Evolutionary conservation across 2,797 vertebrate species (phyloP).

Genomic region (Onychomys arenicola): DNA sequence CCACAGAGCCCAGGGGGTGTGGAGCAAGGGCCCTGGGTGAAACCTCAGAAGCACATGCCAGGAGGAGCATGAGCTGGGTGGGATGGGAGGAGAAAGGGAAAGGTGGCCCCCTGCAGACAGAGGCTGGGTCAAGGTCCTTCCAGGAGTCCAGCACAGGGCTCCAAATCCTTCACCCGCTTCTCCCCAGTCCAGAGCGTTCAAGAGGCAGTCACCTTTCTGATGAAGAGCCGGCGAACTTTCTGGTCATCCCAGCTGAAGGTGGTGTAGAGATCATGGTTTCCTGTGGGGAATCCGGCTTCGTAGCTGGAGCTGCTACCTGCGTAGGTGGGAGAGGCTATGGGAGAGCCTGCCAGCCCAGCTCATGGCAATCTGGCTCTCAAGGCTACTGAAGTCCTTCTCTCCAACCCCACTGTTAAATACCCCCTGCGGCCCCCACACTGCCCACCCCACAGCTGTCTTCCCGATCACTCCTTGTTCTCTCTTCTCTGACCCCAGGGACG

Average conservation of each 20-base stretch:
- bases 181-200: not conserved
- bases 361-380: not conserved
- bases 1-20: not conserved
- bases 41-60: not conserved
- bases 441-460: not conserved
- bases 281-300: slow-evolving; percentile 85
- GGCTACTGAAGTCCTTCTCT: not conserved
- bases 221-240: slow-evolving; percentile 93
- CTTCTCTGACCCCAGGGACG: not conserved
- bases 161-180: not conserved
- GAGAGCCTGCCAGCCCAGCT: not conserved
- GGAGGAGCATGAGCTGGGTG: not conserved
- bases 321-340: not conserved
- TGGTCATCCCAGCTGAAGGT: slow-evolving; percentile 94
- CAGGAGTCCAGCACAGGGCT: not conserved
- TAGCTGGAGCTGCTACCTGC: slow-evolving; percentile 90
- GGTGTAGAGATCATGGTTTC: slow-evolving; percentile 93
- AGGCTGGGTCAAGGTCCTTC: not conserved
- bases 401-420: not conserved
- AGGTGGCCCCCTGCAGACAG: not conserved
- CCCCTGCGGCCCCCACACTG: not conserved
- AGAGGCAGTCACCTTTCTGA: slow-evolving; percentile 93
- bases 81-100: not conserved
- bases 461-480: not conserved
- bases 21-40: not conserved